These are phyloP conservation scores for Pituophis catenifer DNA, from an alignment of 2,113 vertebrate genomes.

Conservation along the genomic window DNA sequence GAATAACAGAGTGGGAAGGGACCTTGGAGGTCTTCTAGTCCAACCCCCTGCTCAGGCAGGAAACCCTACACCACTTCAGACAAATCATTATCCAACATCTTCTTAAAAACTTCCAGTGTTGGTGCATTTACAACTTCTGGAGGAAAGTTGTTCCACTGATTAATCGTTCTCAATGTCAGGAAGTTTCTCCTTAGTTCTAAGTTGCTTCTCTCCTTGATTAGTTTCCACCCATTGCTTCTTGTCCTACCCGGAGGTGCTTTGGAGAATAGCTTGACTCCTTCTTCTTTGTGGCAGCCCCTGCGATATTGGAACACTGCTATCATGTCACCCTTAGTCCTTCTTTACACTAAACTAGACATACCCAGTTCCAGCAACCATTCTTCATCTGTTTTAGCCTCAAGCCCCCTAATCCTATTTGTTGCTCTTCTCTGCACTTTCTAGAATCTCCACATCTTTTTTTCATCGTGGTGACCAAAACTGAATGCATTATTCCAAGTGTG, in stretches of 20 bases:
- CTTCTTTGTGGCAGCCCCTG: neutral
- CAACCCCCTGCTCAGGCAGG: neutral
- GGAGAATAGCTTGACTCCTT: neutral
- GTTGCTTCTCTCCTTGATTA: neutral
- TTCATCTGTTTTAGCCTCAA: neutral
- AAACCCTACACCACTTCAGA: neutral
- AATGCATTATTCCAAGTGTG: neutral
- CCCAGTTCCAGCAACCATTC: neutral
- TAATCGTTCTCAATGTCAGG: neutral
- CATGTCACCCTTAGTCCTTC: neutral
- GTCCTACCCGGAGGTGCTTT: neutral
- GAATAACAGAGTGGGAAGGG: no score
- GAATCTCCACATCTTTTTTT: neutral
- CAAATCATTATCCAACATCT: neutral
- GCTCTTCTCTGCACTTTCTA: neutral
- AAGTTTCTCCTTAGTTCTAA: neutral
- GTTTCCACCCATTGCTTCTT: neutral
- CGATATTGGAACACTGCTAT: neutral
- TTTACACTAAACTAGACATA: neutral
- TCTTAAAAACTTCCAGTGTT: neutral
- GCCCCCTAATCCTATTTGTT: neutral
- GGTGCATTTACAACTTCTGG: neutral
- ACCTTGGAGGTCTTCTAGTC: neutral
- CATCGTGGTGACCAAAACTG: neutral
- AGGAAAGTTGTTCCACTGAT: neutral